Evolutionary conservation across 2,113 vertebrate species (phyloP).

Genomic region (Sclerurus mexicanus): DNA sequence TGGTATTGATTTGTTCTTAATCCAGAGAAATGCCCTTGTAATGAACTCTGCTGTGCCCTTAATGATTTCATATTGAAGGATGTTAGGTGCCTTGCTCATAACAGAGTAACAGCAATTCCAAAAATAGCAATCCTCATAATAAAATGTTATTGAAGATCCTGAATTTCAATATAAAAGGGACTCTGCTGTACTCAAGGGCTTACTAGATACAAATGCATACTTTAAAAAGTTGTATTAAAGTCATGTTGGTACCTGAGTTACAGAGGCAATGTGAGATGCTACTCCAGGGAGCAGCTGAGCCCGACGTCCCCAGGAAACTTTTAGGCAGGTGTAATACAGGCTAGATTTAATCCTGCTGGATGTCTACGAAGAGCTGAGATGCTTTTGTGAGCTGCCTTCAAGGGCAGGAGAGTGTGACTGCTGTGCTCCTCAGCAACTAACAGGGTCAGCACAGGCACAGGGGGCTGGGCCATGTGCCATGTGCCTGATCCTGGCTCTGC

Average conservation of each 20-base stretch:
- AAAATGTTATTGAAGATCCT: conserved; percentile 63
- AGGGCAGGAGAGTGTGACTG: neutral
- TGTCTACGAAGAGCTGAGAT: neutral
- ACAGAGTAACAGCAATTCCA: conserved; percentile 52
- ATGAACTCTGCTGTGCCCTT: conserved; percentile 66
- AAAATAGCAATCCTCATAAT: conserved; percentile 69
- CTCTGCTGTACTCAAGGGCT: conserved; percentile 63
- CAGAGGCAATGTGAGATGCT: neutral
- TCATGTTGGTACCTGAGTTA: neutral
- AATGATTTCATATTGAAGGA: conserved; percentile 59
- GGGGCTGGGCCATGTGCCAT: neutral
- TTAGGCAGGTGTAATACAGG: neutral
- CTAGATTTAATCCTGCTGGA: neutral
- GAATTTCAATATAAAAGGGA: conserved; percentile 73
- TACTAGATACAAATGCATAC: conserved; percentile 60
- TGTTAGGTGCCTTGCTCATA: conserved; percentile 52
- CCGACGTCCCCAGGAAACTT: neutral
- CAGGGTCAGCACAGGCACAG: neutral
- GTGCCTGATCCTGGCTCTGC: neutral
- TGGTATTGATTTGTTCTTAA: conserved; percentile 69
- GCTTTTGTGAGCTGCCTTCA: neutral
- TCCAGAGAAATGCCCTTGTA: conserved; percentile 69
- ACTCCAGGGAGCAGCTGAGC: conserved; percentile 7
- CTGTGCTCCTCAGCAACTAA: rapidly evolving
- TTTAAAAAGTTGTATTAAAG: conserved; percentile 55